Conservation (phyloP, 2,113 vertebrate species). For the Poeciliopsis retropinna region DNA sequence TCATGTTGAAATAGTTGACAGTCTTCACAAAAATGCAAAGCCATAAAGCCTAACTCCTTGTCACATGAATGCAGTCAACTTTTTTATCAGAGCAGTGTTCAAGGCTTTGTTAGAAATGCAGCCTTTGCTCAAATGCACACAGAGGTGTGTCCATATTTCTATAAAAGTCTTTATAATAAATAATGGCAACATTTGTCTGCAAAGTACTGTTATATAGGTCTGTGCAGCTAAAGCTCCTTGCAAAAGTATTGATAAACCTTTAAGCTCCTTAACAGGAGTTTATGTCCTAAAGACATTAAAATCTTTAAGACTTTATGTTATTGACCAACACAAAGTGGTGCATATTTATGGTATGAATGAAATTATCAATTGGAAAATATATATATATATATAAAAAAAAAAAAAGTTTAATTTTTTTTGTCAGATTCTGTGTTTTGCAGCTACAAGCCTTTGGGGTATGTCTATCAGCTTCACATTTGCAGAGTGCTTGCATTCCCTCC, state of each 20-base stretch:
- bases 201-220: neutral
- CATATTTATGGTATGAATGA: neutral
- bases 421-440: neutral
- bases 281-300: neutral
- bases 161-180: neutral
- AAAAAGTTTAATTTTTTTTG: no score
- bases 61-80: slow-evolving; percentile 15
- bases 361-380: neutral
- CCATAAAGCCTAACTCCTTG: neutral
- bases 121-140: slow-evolving; percentile 16
- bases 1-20: neutral
- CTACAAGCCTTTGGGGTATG: neutral
- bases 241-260: neutral
- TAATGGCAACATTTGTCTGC: neutral
- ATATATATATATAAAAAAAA: no score
- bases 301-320: neutral
- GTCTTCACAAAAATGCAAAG: slow-evolving; percentile 8
- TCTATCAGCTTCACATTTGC: neutral
- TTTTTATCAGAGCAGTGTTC: slow-evolving; percentile 20
- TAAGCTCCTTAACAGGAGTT: neutral
- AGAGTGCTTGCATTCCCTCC: neutral
- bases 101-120: slow-evolving; percentile 25
- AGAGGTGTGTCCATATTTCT: slow-evolving; percentile 21
- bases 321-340: neutral
- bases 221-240: neutral